Evolutionary conservation across 2,113 vertebrate genomes (phyloP), one percentile per base, ranked within the genome.

Genomic region (human): DNA sequence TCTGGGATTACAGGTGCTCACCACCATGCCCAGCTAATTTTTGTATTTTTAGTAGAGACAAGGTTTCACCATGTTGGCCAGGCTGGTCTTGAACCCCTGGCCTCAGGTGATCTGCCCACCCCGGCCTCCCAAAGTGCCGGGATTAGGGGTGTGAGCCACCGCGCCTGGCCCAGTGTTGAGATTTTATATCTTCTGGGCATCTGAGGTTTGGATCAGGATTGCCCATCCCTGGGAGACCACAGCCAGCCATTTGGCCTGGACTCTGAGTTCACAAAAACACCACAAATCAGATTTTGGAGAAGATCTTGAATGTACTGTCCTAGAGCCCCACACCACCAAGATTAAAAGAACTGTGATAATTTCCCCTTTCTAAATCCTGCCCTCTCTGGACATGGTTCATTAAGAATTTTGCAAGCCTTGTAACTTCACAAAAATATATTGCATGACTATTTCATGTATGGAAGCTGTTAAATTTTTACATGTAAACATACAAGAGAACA

Each of bases 181-280:
- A 8, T 18, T 35, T 68, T 32, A 17, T 18, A n/a, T 30, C n/a
- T 7, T 45, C 7, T 2, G 50, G 64, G 20, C 52, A 30, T 27
- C n/a, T 3, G 0, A 12, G 6, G 27, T 38, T 11, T 1, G 20
- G 4, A 50, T 14, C 55, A 17, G 50, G 16, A 27, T 1, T 10
- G 50, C 1, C 22, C 20, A 1, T 6, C 70, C 50, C 30, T 4
- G 5, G 68, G 20, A 13, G 82, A 23, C 35, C 27, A 22, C 11
- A 25, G 25, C n/a, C 45, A 6, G 48, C 48, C 1, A 3, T 0
- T 1, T 1, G n/a, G 45, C 43, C 57, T 0, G 27, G 40, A 27
- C 9, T 14, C 25, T 13, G 13, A 0, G 2, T 16, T 82, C 89
- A 4, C 3, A 2, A 25, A 7, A 70, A 13, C 7, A 8, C 70